Evolutionary conservation across 2,888 invertebrate species (phyloP), one percentile per base, ranked within the genome.

Genomic region (Ypsolopha sequella): DNA sequence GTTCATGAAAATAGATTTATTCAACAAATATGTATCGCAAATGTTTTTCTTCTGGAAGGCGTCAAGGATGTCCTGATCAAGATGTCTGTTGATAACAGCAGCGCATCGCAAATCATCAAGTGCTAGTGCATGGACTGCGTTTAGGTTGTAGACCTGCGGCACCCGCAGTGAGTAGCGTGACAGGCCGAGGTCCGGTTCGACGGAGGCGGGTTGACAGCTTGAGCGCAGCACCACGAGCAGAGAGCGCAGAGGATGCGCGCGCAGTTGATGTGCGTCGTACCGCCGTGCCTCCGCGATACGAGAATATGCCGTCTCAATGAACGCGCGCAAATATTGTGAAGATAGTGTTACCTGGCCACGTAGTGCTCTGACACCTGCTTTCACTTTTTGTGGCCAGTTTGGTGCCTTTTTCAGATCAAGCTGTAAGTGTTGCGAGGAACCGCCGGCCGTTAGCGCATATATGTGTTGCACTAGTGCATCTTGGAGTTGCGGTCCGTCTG

Each of bases 71-170:
- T 39, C 48, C 1, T 52, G 10, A 7, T 52, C 55, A 7, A 58
- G 36, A 39, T 55, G 51, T 9, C 49, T 51, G 13, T 58, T 58
- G 6, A 58, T 39, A 6, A 55, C 51, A 11, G 51, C n/a, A 8
- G 55, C 24, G 36, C 52, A 52, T 7, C 48, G 38, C 9, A 56
- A 45, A 44, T 56, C 54, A n/a, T 50, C 41, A 6, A 53, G 44
- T 7, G 52, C 54, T 8, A 36, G 14, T 2, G 52, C 49, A 3
- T 56, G 53, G 24, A 50, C 46, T 3, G 46, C 34, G 0, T 10
- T 13, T 14, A 58, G 45, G 7, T 55, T 48, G 35, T 58, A 54
- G 9, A 54, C 48, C 9, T 33, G 33, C 11, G 54, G 34, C 6
- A 36, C 44, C 33, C 48, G 50, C 9, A 48, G 41, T 14, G 54